phyloP scores from a whole-genome alignment of 2,797 vertebrate genomes.

The Synaphobranchus kaupii region DNA sequence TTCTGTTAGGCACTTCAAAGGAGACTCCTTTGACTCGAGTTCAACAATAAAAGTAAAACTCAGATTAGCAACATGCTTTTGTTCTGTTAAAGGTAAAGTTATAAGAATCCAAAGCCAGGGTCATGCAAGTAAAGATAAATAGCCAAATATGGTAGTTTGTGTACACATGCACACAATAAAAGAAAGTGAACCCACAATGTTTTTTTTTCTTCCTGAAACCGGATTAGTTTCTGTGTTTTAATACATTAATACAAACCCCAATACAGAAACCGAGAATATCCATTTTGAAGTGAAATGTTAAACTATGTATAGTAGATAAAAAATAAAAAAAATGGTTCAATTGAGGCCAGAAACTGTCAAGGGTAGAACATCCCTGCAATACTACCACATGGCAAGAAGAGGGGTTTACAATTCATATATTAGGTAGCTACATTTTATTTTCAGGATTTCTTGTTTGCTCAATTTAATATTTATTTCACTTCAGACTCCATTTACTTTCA shows the following conservation, averaged over 20 bases:
- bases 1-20: constrained; percentile 65
- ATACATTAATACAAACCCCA: neutral
- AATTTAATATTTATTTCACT: constrained; percentile 5
- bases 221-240: neutral
- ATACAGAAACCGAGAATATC: neutral
- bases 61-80: constrained; percentile 55
- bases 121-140: constrained; percentile 4
- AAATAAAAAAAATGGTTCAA: neutral
- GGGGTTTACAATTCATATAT: neutral
- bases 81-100: constrained; percentile 55
- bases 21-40: constrained; percentile 47
- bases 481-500: neutral
- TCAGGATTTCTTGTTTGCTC: neutral
- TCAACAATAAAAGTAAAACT: constrained; percentile 51
- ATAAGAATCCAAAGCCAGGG: constrained; percentile 31
- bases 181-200: neutral
- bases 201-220: neutral
- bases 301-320: neutral
- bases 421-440: neutral
- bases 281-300: neutral
- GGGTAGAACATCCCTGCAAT: neutral
- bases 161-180: neutral
- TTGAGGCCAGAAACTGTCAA: neutral
- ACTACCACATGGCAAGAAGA: neutral
- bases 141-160: neutral